Conservation (phyloP, 2,888 invertebrate species). For the Cartodere bifasciata region DNA sequence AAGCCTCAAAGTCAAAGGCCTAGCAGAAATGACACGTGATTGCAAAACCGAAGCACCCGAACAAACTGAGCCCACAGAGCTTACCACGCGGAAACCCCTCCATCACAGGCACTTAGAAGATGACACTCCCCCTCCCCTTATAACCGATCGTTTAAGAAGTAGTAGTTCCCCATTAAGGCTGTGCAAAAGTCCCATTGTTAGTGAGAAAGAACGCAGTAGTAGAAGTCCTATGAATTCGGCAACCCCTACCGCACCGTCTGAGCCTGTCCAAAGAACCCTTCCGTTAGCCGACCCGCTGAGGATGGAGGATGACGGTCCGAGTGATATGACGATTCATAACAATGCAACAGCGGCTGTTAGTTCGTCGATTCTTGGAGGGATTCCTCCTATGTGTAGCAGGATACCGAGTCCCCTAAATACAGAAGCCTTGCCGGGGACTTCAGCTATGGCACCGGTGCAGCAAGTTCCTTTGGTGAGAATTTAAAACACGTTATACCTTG, state of each 20-base stretch:
- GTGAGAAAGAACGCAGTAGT: slow-evolving; percentile 12
- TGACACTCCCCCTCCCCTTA: slow-evolving; percentile 26
- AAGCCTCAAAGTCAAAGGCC: slow-evolving; percentile 83
- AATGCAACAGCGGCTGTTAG: slow-evolving; percentile 17
- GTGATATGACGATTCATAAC: slow-evolving; percentile 43
- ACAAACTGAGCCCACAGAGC: slow-evolving; percentile 34
- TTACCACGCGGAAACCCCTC: slow-evolving; percentile 25
- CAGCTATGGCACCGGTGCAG: slow-evolving; percentile 74
- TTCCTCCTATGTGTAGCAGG: slow-evolving; percentile 40
- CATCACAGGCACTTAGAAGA: slow-evolving; percentile 24
- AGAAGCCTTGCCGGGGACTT: slow-evolving; percentile 68
- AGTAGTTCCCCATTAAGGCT: slow-evolving; percentile 15
- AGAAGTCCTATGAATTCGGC: slow-evolving; percentile 12
- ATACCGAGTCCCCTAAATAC: slow-evolving; percentile 52
- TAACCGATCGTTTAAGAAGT: slow-evolving; percentile 18
- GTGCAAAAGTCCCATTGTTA: slow-evolving; percentile 12
- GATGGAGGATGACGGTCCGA: slow-evolving; percentile 25
- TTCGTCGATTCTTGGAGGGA: slow-evolving; percentile 36
- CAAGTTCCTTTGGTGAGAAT: slow-evolving; percentile 81
- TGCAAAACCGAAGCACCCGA: slow-evolving; percentile 32
- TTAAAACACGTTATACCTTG: no score
- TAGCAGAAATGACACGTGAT: slow-evolving; percentile 74
- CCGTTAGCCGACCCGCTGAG: slow-evolving; percentile 18
- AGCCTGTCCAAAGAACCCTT: slow-evolving; percentile 17
- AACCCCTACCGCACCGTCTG: slow-evolving; percentile 15